Evolutionary conservation across 2,113 vertebrate species (phyloP), one percentile per base, ranked within the genome.

Genomic region (Nothocercus julius): DNA sequence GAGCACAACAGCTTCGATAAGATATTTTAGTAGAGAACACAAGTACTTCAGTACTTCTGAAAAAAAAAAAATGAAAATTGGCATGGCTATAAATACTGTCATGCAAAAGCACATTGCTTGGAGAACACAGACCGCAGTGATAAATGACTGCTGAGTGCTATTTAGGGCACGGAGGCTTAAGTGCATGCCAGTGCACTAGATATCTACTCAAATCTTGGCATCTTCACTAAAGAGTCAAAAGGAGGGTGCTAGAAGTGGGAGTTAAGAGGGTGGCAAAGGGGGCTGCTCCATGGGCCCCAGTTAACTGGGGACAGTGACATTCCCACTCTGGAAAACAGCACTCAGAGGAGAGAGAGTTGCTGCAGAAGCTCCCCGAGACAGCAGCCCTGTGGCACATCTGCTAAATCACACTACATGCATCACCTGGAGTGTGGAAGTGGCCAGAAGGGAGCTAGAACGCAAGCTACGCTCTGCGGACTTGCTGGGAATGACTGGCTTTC

Each of bases 111-210:
- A 0, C 0, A 0, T 82, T 94, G 95, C 75, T 79, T 89, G 69
- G 45, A 94, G 80, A 79, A 82, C 82, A 53, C 1, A 2, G 56
- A 36, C 91, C 56, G 53, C 3, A 0, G 49, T 93, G 92, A 96
- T 59, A 90, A 96, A 96, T 84, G 88, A 72, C 80, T 91, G 85
- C 85, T 79, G 83, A 79, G 58, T 90, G 90, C 93, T 96, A 95
- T 93, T 95, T 95, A 92, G 93, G 83, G 85, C 69, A 90, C 1
- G 2, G 73, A 68, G 90, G 90, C 87, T 82, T 79, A 84, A 88
- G 44, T 70, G 93, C 66, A 47, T 66, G 88, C 66, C 85, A 92
- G 88, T 0, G 0, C 88, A 69, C 80, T 62, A 79, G 91, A 78
- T 84, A 87, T 79, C 92, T 77, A 87, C 53, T 93, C 85, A 72